Evolutionary conservation across 2,888 invertebrate genomes (phyloP), one percentile per base, ranked within the genome.

Genomic region (Limulus polyphemus): DNA sequence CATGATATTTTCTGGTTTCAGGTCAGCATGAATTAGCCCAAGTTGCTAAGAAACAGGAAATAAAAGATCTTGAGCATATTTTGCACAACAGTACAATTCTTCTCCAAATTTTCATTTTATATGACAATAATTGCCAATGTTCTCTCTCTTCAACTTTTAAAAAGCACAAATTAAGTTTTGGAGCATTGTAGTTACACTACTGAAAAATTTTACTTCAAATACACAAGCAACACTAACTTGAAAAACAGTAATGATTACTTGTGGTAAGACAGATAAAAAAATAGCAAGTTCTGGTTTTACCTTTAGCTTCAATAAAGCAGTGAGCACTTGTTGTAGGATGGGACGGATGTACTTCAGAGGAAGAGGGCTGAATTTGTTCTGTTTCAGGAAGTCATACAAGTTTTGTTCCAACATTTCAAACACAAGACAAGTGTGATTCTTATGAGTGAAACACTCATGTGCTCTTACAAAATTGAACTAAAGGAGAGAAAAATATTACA

Each of bases 381-480:
- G 95, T 78, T 99, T 99, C 71, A 99, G 85, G 79, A 98, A 99
- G 82, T 99, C 99, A 79, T 99, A 99, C 70, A 99, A 83, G 80
- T 99, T 99, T 82, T 99, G 99, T 77, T 99, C 99, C 73, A 99
- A 84, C 97, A 99, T 98, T 81, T 99, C 99, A 78, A 98, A 99
- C 75, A 98, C 98, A 79, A 99, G 84, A 79, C 98, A 99, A 61
- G 98, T 99, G 81, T 99, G 98, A 77, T 93, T 95, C 79, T 97
- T 95, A 80, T 99, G 98, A 81, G 95, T 94, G 81, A 99, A 99
- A 81, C 99, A 99, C 79, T 99, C 99, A 80, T 93, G 97, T 57
- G 99, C 99, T 69, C 98, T 91, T 73, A 99, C 99, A 82, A 99
- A 99, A 82, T 99, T 99, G 83, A 93, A 98, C 82, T 79, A 74